Evolutionary conservation across 1,140 invertebrate species (phyloP).

Genomic region (Nymphalis io): DNA sequence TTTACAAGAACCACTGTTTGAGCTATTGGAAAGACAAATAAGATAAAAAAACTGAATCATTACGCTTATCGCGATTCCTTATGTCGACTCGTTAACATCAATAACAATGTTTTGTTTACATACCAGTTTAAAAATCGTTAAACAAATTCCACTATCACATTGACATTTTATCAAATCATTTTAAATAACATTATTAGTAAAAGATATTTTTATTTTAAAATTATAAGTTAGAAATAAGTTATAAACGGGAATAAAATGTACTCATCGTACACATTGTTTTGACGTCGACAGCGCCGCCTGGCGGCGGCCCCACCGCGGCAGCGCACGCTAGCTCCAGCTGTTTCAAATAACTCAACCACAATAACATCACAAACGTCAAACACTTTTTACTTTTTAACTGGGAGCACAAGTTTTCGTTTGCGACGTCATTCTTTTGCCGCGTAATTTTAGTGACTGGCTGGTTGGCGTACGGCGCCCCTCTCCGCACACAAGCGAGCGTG

Average conservation of each 20-base stretch:
- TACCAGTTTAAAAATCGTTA: not conserved
- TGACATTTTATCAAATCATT: not conserved
- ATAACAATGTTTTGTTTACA: slow-evolving; percentile 24
- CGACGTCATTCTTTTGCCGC: slow-evolving; percentile 77
- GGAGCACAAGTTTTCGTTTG: slow-evolving; percentile 50
- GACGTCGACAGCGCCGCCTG: slow-evolving; percentile 66
- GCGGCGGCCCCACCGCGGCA: slow-evolving; percentile 58
- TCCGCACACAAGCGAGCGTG: slow-evolving; percentile 55
- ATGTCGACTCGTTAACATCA: slow-evolving; percentile 37
- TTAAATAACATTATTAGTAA: not conserved
- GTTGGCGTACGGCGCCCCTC: slow-evolving; percentile 58
- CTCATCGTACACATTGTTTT: slow-evolving; percentile 74
- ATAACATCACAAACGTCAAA: slow-evolving; percentile 70
- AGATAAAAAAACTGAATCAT: slow-evolving; percentile 68
- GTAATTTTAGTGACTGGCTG: slow-evolving; percentile 75
- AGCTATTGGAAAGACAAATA: slow-evolving; percentile 59
- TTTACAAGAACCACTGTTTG: slow-evolving; percentile 11
- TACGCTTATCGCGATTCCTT: slow-evolving; percentile 61
- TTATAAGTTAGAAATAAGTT: slow-evolving; percentile 5
- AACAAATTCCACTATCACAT: not conserved
- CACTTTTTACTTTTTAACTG: slow-evolving; percentile 49
- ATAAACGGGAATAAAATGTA: slow-evolving; percentile 52
- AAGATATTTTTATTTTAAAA: not conserved
- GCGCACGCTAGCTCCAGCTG: slow-evolving; percentile 73
- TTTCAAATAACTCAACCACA: slow-evolving; percentile 75